These are phyloP conservation scores for Hydrotaea diabolus DNA, from an alignment of 2,888 invertebrate genomes.

Conservation along the genomic window DNA sequence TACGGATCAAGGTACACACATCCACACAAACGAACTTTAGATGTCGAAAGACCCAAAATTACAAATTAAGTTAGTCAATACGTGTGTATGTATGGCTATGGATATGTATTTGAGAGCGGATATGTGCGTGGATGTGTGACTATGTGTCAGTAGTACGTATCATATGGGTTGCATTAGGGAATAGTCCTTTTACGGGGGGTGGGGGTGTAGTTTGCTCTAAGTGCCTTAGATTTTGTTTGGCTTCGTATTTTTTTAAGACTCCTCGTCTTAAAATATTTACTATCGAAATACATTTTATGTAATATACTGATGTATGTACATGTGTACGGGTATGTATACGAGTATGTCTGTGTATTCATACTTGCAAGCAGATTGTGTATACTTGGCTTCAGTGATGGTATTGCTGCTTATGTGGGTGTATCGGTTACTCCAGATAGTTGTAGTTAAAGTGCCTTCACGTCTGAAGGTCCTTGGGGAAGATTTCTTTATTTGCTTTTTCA, in stretches of 20 bases:
- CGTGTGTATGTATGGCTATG: background rate
- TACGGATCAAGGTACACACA: slow-evolving; percentile 8
- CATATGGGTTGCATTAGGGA: background rate
- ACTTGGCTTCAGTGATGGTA: slow-evolving; percentile 6
- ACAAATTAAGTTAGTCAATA: slow-evolving; percentile 19
- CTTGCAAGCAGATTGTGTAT: background rate
- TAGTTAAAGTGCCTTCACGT: background rate
- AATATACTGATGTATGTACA: slow-evolving; percentile 22
- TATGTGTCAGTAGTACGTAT: background rate
- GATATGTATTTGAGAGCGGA: background rate
- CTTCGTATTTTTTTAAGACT: slow-evolving; percentile 27
- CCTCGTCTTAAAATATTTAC: slow-evolving; percentile 47
- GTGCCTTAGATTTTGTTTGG: slow-evolving; percentile 43
- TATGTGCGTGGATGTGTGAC: too few species aligned
- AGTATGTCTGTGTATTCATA: slow-evolving; percentile 4
- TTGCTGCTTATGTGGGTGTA: background rate
- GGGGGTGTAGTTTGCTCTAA: background rate
- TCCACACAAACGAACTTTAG: background rate
- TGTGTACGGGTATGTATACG: slow-evolving; percentile 14
- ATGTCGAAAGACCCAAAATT: slow-evolving; percentile 6
- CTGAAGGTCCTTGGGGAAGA: slow-evolving; percentile 19
- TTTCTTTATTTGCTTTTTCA: background rate
- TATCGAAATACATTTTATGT: slow-evolving; percentile 14
- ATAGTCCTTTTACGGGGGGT: background rate
- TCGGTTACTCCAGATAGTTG: background rate